phyloP scores from a whole-genome alignment of 1,140 invertebrate genomes.

The Aphidius ervi region DNA sequence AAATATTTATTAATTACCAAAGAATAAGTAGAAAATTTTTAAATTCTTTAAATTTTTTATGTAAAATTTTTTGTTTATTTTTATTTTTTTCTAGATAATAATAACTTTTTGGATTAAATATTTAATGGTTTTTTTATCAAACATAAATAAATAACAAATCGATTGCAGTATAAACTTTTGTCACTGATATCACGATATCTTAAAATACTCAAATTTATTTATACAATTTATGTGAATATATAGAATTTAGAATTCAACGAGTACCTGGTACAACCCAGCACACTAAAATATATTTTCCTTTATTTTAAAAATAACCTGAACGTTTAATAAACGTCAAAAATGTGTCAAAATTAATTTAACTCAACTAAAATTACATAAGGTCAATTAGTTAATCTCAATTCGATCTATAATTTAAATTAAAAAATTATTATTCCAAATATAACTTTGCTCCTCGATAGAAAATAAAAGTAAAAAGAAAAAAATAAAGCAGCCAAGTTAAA shows the following conservation, averaged over 20 bases:
- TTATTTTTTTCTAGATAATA: too few species aligned
- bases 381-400: too few species aligned
- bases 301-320: background rate
- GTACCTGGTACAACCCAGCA: constrained; percentile 17
- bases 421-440: too few species aligned
- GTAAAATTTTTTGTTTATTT: too few species aligned
- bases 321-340: background rate
- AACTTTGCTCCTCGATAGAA: too few species aligned
- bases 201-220: constrained; percentile 12
- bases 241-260: background rate
- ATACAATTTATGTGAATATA: constrained; percentile 10
- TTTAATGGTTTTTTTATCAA: too few species aligned
- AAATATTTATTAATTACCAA: background rate
- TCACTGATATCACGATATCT: constrained; percentile 22
- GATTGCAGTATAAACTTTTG: constrained; percentile 20
- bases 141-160: constrained; percentile 12
- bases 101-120: too few species aligned
- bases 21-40: too few species aligned
- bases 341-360: constrained; percentile 10
- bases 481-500: too few species aligned
- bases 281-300: background rate
- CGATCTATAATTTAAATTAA: too few species aligned
- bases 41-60: too few species aligned
- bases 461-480: too few species aligned
- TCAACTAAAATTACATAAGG: background rate